Conservation (phyloP, 2,113 vertebrate genomes). For the Menura novaehollandiae region DNA sequence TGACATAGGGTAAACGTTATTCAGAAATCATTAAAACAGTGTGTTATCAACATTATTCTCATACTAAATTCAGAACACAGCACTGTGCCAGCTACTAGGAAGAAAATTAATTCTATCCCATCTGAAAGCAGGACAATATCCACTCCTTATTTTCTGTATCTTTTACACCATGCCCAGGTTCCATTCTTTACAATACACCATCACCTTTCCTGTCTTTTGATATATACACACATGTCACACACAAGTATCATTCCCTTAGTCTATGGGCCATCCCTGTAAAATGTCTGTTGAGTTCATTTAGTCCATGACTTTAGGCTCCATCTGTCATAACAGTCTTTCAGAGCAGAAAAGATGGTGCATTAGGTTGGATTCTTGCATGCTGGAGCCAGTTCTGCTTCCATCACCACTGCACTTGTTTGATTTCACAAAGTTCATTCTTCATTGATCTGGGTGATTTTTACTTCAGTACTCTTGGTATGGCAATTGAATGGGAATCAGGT, state of each 20-base stretch:
- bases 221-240: fast-evolving
- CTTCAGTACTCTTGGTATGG: background rate
- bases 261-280: background rate
- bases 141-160: background rate
- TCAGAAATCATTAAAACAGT: background rate
- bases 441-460: background rate
- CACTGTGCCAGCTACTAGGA: background rate
- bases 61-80: background rate
- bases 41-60: background rate
- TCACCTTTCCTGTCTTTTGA: background rate
- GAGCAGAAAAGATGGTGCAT: background rate
- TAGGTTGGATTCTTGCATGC: background rate
- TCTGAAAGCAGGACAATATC: background rate
- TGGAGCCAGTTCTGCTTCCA: background rate
- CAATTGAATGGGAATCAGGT: background rate
- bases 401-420: background rate
- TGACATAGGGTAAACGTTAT: background rate
- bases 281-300: background rate
- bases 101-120: background rate
- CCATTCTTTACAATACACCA: background rate
- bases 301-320: background rate
- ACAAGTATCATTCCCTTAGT: background rate
- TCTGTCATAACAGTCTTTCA: background rate
- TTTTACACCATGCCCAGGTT: background rate
- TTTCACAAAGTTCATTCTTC: background rate